Evolutionary conservation across 2,113 vertebrate genomes (phyloP).

Genomic region (Tetraodon nigroviridis): DNA sequence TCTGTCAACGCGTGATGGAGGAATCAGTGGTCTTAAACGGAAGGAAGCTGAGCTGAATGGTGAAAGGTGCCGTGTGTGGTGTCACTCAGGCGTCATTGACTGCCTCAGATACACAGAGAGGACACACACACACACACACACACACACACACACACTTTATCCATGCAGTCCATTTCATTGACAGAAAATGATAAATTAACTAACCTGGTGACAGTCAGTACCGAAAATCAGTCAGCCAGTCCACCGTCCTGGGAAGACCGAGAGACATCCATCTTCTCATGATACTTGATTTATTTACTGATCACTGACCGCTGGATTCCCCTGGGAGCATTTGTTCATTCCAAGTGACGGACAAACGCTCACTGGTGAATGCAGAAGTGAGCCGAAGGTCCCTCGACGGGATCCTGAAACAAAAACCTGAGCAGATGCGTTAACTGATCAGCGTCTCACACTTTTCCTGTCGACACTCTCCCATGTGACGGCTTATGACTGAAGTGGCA

Average conservation of each 20-base stretch:
- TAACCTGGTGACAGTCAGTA: slow-evolving; percentile 32
- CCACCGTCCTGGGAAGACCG: slow-evolving; percentile 19
- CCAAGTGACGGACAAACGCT: background rate
- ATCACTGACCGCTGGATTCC: slow-evolving; percentile 35
- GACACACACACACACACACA: too few relatives aligned
- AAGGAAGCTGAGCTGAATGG: too few relatives aligned
- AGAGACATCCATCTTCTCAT: slow-evolving; percentile 33
- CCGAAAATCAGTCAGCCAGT: slow-evolving; percentile 43
- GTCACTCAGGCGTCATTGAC: too few relatives aligned
- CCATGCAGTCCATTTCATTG: slow-evolving; percentile 25
- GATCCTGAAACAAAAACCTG: background rate
- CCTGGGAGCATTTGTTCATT: slow-evolving; percentile 16
- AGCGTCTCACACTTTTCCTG: background rate
- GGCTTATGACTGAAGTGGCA: background rate
- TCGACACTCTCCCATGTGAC: background rate
- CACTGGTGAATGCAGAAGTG: slow-evolving; percentile 3
- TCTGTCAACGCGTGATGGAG: too few relatives aligned
- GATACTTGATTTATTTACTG: slow-evolving; percentile 6
- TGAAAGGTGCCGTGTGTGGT: too few relatives aligned
- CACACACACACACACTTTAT: slow-evolving; percentile 8
- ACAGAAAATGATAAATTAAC: slow-evolving; percentile 46
- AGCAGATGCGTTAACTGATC: background rate
- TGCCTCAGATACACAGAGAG: too few relatives aligned
- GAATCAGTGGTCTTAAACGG: too few relatives aligned
- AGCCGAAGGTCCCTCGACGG: background rate